phyloP scores from a whole-genome alignment of 2,113 vertebrate genomes.

The Merops nubicus region DNA sequence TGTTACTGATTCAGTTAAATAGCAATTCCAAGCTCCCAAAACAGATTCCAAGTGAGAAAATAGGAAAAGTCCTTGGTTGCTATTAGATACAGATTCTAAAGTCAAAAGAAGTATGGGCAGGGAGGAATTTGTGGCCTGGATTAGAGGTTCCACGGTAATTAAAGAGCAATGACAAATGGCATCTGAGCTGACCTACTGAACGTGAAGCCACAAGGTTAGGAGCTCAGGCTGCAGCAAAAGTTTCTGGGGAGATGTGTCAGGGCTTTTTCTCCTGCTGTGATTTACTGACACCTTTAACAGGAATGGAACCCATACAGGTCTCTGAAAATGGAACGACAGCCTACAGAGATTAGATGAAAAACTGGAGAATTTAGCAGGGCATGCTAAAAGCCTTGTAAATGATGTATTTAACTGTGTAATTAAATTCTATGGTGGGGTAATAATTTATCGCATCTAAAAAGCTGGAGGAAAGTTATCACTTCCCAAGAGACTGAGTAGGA shows the following conservation, averaged over 20 bases:
- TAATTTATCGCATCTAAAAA: conserved; percentile 39
- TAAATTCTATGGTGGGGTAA: background rate
- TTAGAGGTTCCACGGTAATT: conserved; percentile 77
- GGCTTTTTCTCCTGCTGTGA: background rate
- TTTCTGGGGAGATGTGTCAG: conserved; percentile 21
- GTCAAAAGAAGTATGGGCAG: conserved; percentile 69
- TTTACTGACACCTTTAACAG: background rate
- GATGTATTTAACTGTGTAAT: conserved; percentile 23
- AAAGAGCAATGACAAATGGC: conserved; percentile 62
- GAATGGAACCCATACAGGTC: background rate
- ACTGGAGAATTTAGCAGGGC: background rate
- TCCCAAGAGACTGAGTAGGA: background rate
- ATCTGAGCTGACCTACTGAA: conserved; percentile 31
- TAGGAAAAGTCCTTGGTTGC: conserved; percentile 80
- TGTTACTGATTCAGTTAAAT: conserved; percentile 83
- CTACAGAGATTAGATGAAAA: conserved; percentile 40
- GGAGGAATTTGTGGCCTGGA: conserved; percentile 79
- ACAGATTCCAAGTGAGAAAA: conserved; percentile 83
- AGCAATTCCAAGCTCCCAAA: conserved; percentile 79
- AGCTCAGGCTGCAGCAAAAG: background rate
- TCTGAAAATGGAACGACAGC: background rate
- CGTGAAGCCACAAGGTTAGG: background rate
- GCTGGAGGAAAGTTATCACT: background rate
- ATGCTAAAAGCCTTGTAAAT: conserved; percentile 46
- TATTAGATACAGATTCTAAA: conserved; percentile 82